A percentile compares a stretch with the other conserved stretches of the same genome.
These are phyloP conservation scores for Papilio xuthus DNA, from an alignment of 1,140 invertebrate species.

Conservation along the genomic window DNA sequence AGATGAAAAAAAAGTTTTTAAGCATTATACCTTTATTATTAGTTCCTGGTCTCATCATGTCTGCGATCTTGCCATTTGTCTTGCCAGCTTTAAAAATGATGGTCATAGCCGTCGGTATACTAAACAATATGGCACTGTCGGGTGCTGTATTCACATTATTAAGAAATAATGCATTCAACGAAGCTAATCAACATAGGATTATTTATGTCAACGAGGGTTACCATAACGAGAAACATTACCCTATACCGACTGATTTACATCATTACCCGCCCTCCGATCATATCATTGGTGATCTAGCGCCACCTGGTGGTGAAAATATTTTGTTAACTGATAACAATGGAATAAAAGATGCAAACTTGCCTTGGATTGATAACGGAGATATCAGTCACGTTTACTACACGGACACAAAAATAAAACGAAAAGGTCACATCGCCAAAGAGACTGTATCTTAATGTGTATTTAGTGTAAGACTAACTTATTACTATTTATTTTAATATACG, in stretches of 20 bases:
- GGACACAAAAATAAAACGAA: constrained; percentile 29
- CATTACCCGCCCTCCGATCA: background rate
- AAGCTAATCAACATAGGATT: constrained; percentile 71
- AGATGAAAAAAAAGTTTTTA: constrained; percentile 69
- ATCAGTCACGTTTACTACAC: constrained; percentile 23
- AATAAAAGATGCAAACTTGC: constrained; percentile 21
- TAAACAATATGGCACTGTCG: constrained; percentile 77
- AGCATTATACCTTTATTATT: constrained; percentile 68
- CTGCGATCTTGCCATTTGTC: constrained; percentile 77
- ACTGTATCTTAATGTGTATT: constrained; percentile 12
- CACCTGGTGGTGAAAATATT: constrained; percentile 19
- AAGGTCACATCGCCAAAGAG: background rate
- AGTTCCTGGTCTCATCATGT: constrained; percentile 77
- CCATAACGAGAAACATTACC: constrained; percentile 59
- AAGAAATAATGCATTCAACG: constrained; percentile 78
- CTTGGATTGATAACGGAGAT: constrained; percentile 25
- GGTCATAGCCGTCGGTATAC: constrained; percentile 66
- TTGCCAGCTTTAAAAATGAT: constrained; percentile 78
- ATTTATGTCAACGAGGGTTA: constrained; percentile 78
- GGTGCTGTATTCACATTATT: constrained; percentile 77
- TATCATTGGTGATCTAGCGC: background rate
- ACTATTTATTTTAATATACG: background rate
- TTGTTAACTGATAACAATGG: constrained; percentile 16
- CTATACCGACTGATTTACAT: constrained; percentile 40
- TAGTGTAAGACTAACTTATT: background rate